Evolutionary conservation across 2,888 invertebrate genomes (phyloP).

Genomic region (Acanthoscelides obtectus): DNA sequence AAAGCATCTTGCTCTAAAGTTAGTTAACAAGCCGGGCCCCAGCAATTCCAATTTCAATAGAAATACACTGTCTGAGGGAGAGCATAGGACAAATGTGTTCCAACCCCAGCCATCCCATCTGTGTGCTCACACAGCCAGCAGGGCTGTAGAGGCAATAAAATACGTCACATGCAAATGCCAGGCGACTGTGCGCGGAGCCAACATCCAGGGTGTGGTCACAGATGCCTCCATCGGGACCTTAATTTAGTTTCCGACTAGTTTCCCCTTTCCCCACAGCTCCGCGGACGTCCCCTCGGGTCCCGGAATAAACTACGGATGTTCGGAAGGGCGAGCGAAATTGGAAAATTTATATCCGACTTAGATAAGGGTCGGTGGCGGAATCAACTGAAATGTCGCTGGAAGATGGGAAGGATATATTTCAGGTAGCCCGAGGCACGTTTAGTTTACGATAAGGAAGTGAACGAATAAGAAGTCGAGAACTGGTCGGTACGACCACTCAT

Average conservation of each 20-base stretch:
- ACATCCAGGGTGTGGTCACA: constrained; percentile 49
- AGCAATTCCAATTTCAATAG: background rate
- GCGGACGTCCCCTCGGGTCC: constrained; percentile 26
- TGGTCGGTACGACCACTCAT: too few relatives aligned
- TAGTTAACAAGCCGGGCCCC: background rate
- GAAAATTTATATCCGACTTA: constrained; percentile 43
- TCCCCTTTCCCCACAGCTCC: constrained; percentile 39
- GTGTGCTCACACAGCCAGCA: constrained; percentile 11
- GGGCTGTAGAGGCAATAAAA: constrained; percentile 47
- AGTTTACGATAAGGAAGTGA: too few relatives aligned
- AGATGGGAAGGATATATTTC: background rate
- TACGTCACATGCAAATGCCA: constrained; percentile 51
- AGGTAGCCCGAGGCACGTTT: too few relatives aligned
- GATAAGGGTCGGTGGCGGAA: background rate
- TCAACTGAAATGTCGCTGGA: background rate
- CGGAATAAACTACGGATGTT: constrained; percentile 41
- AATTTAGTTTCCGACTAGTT: constrained; percentile 49
- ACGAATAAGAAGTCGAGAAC: too few relatives aligned
- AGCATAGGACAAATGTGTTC: background rate
- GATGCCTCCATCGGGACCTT: constrained; percentile 48
- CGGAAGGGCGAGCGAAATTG: constrained; percentile 45
- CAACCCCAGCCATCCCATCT: background rate
- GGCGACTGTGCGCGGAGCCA: constrained; percentile 21
- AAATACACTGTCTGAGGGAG: background rate
- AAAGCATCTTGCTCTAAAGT: background rate